Evolutionary conservation across 2,888 invertebrate species (phyloP).

Genomic region (Onchidella celtica): DNA sequence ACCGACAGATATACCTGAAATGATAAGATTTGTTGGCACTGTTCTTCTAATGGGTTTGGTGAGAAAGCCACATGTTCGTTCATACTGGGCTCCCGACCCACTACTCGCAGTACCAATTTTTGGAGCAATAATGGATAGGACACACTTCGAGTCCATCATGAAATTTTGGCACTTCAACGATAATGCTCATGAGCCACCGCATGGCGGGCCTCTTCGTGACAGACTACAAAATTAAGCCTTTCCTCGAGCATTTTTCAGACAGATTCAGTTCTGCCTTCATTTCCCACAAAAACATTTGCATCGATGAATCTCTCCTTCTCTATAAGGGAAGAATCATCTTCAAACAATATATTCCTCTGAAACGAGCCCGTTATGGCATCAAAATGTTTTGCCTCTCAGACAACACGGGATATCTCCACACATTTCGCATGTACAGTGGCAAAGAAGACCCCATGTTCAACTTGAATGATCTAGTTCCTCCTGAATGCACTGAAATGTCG

Average conservation of each 20-base stretch:
- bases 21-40: slow-evolving; percentile 31
- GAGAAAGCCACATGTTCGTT: slow-evolving; percentile 6
- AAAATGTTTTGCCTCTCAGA: slow-evolving; percentile 39
- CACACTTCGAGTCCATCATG: slow-evolving; percentile 35
- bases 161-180: slow-evolving; percentile 56
- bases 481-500: background rate
- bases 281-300: slow-evolving; percentile 15
- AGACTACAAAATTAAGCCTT: slow-evolving; percentile 53
- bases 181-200: slow-evolving; percentile 42
- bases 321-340: slow-evolving; percentile 42
- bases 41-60: slow-evolving; percentile 30
- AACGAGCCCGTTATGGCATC: slow-evolving; percentile 38
- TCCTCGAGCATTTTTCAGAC: slow-evolving; percentile 47
- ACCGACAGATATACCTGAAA: background rate
- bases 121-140: slow-evolving; percentile 11
- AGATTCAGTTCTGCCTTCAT: slow-evolving; percentile 36
- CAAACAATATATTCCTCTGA: slow-evolving; percentile 36
- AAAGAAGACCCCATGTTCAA: slow-evolving; percentile 27
- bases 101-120: slow-evolving; percentile 6
- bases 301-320: slow-evolving; percentile 34
- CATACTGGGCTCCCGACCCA: slow-evolving; percentile 25
- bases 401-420: slow-evolving; percentile 33
- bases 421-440: slow-evolving; percentile 28
- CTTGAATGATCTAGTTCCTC: slow-evolving; percentile 7
- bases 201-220: slow-evolving; percentile 46